A percentile compares a stretch with the other conserved stretches of the same genome.
phyloP scores from a whole-genome alignment of 2,113 vertebrate genomes.

The Neodon shergylaensis region DNA sequence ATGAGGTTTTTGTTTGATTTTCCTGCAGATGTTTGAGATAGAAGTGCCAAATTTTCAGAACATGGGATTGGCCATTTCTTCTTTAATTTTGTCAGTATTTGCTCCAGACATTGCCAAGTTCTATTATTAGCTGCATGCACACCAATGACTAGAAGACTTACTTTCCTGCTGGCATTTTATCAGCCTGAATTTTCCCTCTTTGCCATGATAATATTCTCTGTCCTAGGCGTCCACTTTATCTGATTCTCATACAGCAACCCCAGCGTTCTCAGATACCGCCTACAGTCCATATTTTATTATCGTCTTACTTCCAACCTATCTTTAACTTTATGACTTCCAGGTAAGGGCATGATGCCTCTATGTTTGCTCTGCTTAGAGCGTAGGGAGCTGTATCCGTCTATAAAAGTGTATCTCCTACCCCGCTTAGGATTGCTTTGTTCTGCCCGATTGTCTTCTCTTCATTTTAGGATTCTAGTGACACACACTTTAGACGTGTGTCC shows the following conservation, averaged over 20 bases:
- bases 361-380: background rate
- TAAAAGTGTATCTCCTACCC: background rate
- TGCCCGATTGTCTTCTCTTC: no score
- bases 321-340: background rate
- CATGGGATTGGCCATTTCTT: background rate
- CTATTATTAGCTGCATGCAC: background rate
- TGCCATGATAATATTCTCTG: background rate
- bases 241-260: background rate
- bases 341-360: background rate
- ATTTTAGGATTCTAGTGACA: background rate
- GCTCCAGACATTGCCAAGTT: background rate
- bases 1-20: background rate
- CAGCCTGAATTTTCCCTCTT: background rate
- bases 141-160: background rate
- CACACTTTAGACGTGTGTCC: background rate
- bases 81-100: background rate
- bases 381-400: no score
- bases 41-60: background rate
- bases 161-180: background rate
- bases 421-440: background rate
- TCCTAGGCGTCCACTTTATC: background rate
- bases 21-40: background rate
- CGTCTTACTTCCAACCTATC: background rate
- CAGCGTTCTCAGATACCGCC: background rate
- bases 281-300: background rate